Percentiles rank a stretch among this genome's conserved stretches.
Conservation (phyloP, 2,797 vertebrate species). For the Hapalemur alaotrensis region DNA sequence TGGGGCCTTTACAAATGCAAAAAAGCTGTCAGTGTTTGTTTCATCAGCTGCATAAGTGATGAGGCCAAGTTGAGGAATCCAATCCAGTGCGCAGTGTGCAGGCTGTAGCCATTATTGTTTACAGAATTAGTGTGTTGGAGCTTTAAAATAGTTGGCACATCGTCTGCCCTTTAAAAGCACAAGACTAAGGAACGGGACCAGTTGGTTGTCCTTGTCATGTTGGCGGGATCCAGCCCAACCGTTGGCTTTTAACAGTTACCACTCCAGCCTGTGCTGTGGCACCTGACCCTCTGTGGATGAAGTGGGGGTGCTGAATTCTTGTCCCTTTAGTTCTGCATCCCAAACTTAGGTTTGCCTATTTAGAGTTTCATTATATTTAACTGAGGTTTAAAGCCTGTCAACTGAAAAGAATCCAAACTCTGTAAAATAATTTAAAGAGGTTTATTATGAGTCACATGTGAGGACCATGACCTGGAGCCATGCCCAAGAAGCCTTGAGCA, state of each 20-base stretch:
- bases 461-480: no score
- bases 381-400: background rate
- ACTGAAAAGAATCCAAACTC: no score
- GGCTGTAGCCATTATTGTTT: slow-evolving; percentile 86
- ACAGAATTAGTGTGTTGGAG: slow-evolving; percentile 85
- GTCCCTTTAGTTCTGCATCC: background rate
- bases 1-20: slow-evolving; percentile 99
- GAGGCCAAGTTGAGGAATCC: slow-evolving; percentile 97
- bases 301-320: background rate
- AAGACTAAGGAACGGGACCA: slow-evolving; percentile 66
- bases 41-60: slow-evolving; percentile 98
- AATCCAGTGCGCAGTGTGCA: slow-evolving; percentile 84
- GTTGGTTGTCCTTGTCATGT: slow-evolving; percentile 67
- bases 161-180: slow-evolving; percentile 71
- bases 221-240: slow-evolving; percentile 36
- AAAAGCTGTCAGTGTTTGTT: slow-evolving; percentile 99
- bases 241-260: slow-evolving; percentile 1
- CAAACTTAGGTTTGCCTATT: background rate
- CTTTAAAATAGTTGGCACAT: slow-evolving; percentile 83
- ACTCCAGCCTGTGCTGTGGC: background rate
- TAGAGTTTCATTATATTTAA: background rate
- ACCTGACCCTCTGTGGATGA: background rate
- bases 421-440: no score
- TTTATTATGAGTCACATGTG: no score
- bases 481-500: no score